Conservation (phyloP, 2,888 invertebrate genomes). For the Xestia ashworthii region DNA sequence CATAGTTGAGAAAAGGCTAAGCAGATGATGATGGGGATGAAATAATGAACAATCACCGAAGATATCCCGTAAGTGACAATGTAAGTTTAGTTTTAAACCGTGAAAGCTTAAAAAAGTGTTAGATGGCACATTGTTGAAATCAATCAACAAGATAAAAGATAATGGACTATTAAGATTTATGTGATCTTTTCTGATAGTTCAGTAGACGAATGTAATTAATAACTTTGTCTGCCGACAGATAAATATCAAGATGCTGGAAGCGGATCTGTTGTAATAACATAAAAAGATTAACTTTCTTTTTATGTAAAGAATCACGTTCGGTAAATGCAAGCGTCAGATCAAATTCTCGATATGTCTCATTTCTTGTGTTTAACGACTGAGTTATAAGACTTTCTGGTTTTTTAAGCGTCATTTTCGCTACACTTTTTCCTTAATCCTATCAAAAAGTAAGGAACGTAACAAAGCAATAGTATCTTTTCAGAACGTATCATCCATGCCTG, state of each 20-base stretch:
- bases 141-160: slow-evolving; percentile 41
- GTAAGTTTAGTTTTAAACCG: no score
- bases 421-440: not conserved
- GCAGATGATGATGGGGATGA: no score
- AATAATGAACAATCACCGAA: no score
- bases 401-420: not conserved
- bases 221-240: slow-evolving; percentile 19
- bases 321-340: slow-evolving; percentile 26
- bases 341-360: slow-evolving; percentile 30
- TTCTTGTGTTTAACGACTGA: slow-evolving; percentile 15
- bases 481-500: not conserved
- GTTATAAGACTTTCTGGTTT: not conserved
- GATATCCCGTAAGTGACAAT: no score
- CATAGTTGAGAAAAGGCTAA: no score
- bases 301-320: slow-evolving; percentile 20
- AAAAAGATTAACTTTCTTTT: slow-evolving; percentile 53
- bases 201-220: slow-evolving; percentile 33
- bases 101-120: not conserved
- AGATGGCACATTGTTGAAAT: slow-evolving; percentile 15
- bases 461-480: not conserved
- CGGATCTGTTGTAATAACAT: slow-evolving; percentile 42
- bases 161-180: slow-evolving; percentile 17
- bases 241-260: slow-evolving; percentile 48
- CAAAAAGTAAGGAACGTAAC: not conserved
- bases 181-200: slow-evolving; percentile 18